Percentiles rank a stretch among this genome's conserved stretches.
phyloP scores from a whole-genome alignment of 2,797 vertebrate genomes.

The Tokudaia tokunoshimensis region DNA sequence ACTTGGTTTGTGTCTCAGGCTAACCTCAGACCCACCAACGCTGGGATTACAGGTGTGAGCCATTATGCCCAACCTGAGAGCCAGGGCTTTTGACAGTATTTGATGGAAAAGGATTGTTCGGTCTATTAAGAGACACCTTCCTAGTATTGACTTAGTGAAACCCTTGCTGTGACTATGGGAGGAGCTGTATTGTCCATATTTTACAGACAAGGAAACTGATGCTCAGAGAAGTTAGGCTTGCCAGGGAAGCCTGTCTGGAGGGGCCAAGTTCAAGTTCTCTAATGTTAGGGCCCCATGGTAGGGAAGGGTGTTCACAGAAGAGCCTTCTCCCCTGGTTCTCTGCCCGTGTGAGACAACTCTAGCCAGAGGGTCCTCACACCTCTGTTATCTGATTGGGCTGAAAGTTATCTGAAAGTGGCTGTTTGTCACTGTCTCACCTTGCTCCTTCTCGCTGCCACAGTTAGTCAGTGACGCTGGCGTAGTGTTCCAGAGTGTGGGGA shows the following conservation, averaged over 20 bases:
- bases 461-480: neutral
- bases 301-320: neutral
- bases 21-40: neutral
- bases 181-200: slow-evolving; percentile 20
- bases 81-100: neutral
- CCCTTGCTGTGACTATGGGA: neutral
- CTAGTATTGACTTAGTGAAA: neutral
- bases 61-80: neutral
- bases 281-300: neutral
- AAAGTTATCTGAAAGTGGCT: too few species aligned
- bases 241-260: neutral
- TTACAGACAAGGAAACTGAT: slow-evolving; percentile 37
- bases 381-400: neutral
- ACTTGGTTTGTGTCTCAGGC: neutral
- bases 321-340: neutral
- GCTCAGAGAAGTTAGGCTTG: neutral
- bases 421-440: neutral
- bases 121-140: neutral
- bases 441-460: neutral
- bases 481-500: neutral
- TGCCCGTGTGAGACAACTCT: neutral
- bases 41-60: neutral
- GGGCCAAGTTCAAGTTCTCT: neutral
- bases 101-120: slow-evolving; percentile 1
- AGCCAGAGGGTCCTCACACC: neutral